Evolutionary conservation across 2,113 vertebrate species (phyloP), one percentile per base, ranked within the genome.

Genomic region (Elanoides forficatus): DNA sequence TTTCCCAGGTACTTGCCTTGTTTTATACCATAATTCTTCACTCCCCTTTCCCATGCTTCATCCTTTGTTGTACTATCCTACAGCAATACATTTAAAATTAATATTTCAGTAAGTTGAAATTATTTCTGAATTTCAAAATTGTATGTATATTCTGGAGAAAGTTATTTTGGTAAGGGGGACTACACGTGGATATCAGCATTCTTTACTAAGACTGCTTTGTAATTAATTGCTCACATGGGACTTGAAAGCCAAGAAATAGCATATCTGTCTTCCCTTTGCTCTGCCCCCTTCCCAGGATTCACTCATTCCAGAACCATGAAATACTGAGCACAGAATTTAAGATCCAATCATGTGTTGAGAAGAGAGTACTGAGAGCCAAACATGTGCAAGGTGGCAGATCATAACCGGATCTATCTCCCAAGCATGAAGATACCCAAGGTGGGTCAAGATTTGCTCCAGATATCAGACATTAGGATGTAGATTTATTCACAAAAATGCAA

Each of bases 401-500:
- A 71, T 7, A 27, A 53, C 21, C 16, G 15, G 52, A 71, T 81
- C 72, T 88, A 9, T 36, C 29, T 71, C 38, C 68, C 17, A 65
- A 53, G 43, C 20, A 74, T 50, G 50, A 83, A 86, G 25, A 84
- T 15, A 86, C 6, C 21, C 30, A 74, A 93, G 42, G 42, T 86
- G 23, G 72, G 32, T 86, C 73, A 79, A 78, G 73, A 72, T 89
- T 81, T 68, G 48, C 45, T 94, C 48, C 45, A 81, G 53, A 58
- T 67, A 91, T 52, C 40, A 71, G 56, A 40, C 21, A 83, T 86
- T 22, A 65, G 52, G 73, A 95, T 84, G 81, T 20, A 95, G 83
- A 90, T 95, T 91, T 91, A 86, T 86, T 94, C 86, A 92, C 70
- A 75, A 78, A 84, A 84, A 85, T 72, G 50, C 36, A 92, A 88